Base-by-base conservation (phyloP, 30 jellyfish, hydroid and myxozoan genomes). In the Turritopsis dohrnii region DNA sequence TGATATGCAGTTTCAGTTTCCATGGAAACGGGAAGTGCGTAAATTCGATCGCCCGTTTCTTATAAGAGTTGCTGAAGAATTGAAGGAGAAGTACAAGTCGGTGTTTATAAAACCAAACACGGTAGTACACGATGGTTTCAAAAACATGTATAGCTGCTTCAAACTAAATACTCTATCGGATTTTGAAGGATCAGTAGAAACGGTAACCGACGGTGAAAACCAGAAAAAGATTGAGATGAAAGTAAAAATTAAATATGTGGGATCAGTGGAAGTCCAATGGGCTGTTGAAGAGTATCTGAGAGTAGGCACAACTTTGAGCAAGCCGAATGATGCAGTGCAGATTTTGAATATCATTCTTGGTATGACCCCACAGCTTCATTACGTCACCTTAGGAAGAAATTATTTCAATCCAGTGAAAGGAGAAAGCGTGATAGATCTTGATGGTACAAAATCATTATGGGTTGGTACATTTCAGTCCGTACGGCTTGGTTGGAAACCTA, bases 391-490 rank as follows among this genome's bases (percentile, higher is more conserved):
- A 21, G 90, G 84, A 8, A 84, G 95, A n/a, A 81, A 87, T 25
- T 82, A 87, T 20, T 87, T 87, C 87, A 79, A 79, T 52, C 84
- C 95, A 29, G 80, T 27, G 28, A 41, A 24, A 29, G 84, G 84
- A n/a, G 71, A 52, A 0, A 24, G 79, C 21, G 83, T 84, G 75
- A 60, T 87, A 7, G 72, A 75, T 41, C 85, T 87, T 53, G 95
- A 89, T 21, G 84, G 72, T 7, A 90, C 87, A 8, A 80, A 87
- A 26, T 87, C 84, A 79, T 53, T 87, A 30, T 87, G 95, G 95
- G 53, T 66, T 74, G 95, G 95, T 8, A 80, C 89, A 13, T 53
- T 31, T 52, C 86, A 60, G 65, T 82, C 76, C 75, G 80, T 71
- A 27, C 85, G 95, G 29, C 75, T 87, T 13, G 66, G 95, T n/a